phyloP scores from a whole-genome alignment of 1,140 invertebrate genomes.

The Philotrypesis tridentata region DNA sequence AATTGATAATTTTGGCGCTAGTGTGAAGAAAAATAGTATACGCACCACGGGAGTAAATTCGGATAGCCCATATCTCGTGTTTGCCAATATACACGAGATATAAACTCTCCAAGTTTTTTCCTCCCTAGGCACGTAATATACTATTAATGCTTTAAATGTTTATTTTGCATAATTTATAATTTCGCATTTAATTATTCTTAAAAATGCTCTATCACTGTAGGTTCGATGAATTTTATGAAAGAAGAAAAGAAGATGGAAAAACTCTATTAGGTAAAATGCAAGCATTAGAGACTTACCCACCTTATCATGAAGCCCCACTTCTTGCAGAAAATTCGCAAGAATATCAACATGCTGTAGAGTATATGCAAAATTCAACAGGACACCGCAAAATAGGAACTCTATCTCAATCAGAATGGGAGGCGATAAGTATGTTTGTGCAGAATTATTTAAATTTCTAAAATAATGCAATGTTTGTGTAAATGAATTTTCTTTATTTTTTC shows the following conservation, averaged over 20 bases:
- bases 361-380: constrained; percentile 72
- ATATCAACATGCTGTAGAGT: constrained; percentile 83
- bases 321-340: constrained; percentile 77
- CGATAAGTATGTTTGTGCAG: constrained; percentile 81
- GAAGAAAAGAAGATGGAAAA: constrained; percentile 72
- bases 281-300: constrained; percentile 78
- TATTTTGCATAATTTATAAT: neutral
- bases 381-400: constrained; percentile 83
- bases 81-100: no score
- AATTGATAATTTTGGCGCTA: no score
- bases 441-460: constrained; percentile 38
- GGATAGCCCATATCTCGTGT: no score
- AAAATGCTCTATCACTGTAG: constrained; percentile 52
- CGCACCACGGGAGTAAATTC: no score
- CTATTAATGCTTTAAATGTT: neutral
- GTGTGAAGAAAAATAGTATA: no score
- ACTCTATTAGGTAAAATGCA: constrained; percentile 79
- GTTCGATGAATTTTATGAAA: constrained; percentile 89
- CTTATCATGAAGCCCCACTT: constrained; percentile 75
- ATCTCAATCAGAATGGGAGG: constrained; percentile 95
- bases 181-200: neutral
- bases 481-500: constrained; percentile 71
- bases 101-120: no score
- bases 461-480: constrained; percentile 37
- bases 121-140: no score